phyloP scores from a whole-genome alignment of 2,113 vertebrate species.

The Pterocles burchelli region DNA sequence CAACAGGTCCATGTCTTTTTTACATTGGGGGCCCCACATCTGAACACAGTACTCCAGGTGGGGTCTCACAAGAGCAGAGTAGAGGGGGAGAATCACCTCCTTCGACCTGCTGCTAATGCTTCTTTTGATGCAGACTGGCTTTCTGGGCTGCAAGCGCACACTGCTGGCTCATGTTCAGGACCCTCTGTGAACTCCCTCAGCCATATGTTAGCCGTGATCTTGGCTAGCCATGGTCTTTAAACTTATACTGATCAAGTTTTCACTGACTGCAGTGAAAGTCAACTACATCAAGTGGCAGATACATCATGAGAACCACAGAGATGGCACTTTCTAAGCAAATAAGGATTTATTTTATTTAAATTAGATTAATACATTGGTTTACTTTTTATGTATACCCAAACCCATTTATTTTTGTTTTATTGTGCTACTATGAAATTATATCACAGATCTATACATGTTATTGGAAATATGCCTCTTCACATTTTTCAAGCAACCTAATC shows the following conservation, averaged over 20 bases:
- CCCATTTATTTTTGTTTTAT: not conserved
- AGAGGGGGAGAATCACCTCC: too few species aligned
- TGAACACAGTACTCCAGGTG: too few species aligned
- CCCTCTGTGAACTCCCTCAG: not conserved
- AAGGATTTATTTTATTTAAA: not conserved
- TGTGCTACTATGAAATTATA: not conserved
- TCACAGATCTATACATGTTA: not conserved
- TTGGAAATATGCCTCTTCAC: not conserved
- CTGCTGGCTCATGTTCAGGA: too few species aligned
- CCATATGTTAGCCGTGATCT: not conserved
- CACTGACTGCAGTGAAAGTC: not conserved
- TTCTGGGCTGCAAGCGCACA: too few species aligned
- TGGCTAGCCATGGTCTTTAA: not conserved
- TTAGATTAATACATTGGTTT: not conserved
- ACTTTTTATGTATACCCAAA: not conserved
- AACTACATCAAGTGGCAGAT: not conserved
- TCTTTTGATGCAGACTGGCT: too few species aligned
- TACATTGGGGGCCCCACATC: too few species aligned
- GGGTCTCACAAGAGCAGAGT: too few species aligned
- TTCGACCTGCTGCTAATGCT: too few species aligned
- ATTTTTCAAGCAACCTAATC: not conserved
- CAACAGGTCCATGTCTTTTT: too few species aligned
- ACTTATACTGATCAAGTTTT: not conserved
- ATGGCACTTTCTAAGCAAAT: not conserved
- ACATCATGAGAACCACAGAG: not conserved